Evolutionary conservation across 1,140 invertebrate genomes (phyloP).

Genomic region (Drosophila mojavensis): DNA sequence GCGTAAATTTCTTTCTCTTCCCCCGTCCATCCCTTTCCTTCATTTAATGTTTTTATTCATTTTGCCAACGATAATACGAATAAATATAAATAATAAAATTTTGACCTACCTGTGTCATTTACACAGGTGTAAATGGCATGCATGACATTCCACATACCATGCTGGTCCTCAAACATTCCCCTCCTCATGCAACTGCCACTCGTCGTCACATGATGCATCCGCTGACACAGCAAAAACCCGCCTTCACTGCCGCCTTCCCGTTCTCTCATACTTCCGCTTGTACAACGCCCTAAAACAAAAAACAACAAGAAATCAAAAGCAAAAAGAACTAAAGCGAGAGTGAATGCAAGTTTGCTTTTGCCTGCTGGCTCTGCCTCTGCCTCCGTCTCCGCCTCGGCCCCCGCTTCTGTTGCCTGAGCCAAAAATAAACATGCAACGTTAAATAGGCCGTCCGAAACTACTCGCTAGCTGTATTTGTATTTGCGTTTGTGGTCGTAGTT

Average conservation of each 20-base stretch:
- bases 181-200: conserved; percentile 32
- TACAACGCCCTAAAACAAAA: conserved; percentile 74
- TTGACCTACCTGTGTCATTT: conserved; percentile 68
- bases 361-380: conserved; percentile 17
- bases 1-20: not conserved
- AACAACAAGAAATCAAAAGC: conserved; percentile 17
- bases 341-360: conserved; percentile 58
- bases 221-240: conserved; percentile 38
- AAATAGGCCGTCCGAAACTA: conserved; percentile 66
- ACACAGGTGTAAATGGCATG: conserved; percentile 66
- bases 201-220: conserved; percentile 69
- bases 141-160: conserved; percentile 36
- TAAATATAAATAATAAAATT: not conserved
- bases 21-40: not conserved
- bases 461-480: conserved; percentile 30
- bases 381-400: conserved; percentile 28
- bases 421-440: conserved; percentile 76
- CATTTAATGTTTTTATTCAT: not conserved
- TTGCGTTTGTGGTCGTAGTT: conserved; percentile 44
- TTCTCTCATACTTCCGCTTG: conserved; percentile 27
- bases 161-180: not conserved
- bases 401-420: conserved; percentile 33
- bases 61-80: conserved; percentile 24
- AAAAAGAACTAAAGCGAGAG: conserved; percentile 59
- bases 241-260: not conserved